These are phyloP conservation scores for Cartodere bifasciata DNA, from an alignment of 2,888 invertebrate species.

Conservation along the genomic window DNA sequence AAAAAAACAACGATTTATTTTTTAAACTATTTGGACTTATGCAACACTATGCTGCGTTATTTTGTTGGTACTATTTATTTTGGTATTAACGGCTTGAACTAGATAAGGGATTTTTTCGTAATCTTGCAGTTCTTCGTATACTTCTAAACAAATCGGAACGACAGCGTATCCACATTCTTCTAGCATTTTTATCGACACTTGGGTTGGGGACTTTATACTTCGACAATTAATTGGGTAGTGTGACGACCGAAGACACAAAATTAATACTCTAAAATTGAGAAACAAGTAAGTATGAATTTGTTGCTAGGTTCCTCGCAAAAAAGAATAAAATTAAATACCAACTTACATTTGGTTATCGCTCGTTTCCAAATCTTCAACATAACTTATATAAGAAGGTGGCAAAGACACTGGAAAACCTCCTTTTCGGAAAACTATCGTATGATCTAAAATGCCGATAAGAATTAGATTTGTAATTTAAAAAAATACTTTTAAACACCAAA, in stretches of 20 bases:
- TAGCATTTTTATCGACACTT: conserved; percentile 41
- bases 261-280: conserved; percentile 43
- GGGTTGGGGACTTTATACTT: too few species aligned
- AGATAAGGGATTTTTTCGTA: conserved; percentile 51
- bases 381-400: conserved; percentile 23
- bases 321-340: conserved; percentile 6
- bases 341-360: conserved; percentile 37
- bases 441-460: conserved; percentile 34
- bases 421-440: conserved; percentile 39
- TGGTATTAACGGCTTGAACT: conserved; percentile 44
- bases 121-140: conserved; percentile 42
- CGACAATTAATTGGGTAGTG: conserved; percentile 48
- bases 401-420: conserved; percentile 40
- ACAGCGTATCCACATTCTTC: conserved; percentile 44
- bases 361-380: conserved; percentile 35
- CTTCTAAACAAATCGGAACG: conserved; percentile 39
- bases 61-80: conserved; percentile 24
- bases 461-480: conserved; percentile 1
- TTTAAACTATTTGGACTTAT: too few species aligned
- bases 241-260: conserved; percentile 40
- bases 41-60: too few species aligned
- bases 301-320: too few species aligned
- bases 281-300: conserved; percentile 8
- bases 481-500: conserved; percentile 7
- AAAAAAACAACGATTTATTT: too few species aligned